Percentiles rank a stretch among this genome's conserved stretches.
Conservation (phyloP, 1,140 invertebrate species). For the Trinorchestia longiramus region DNA sequence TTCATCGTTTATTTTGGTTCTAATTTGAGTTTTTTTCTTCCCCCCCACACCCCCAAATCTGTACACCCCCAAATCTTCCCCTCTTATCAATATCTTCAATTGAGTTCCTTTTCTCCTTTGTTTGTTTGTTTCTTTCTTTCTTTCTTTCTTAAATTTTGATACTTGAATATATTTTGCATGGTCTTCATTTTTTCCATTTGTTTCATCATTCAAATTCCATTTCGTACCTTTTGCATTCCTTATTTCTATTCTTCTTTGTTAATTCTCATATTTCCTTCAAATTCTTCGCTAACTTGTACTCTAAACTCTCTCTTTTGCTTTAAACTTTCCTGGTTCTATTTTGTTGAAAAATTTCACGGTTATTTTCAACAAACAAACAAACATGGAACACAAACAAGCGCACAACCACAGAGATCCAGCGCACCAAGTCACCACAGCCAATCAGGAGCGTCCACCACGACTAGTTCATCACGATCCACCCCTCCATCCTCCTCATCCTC, state of each 20-base stretch:
- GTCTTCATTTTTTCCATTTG: background rate
- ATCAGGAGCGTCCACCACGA: background rate
- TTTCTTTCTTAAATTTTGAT: background rate
- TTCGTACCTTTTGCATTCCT: background rate
- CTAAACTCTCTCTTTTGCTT: no score
- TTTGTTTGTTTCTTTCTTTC: background rate
- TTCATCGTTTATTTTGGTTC: background rate
- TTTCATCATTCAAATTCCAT: background rate
- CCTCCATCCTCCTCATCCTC: background rate
- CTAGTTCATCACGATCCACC: background rate
- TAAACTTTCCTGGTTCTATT: background rate
- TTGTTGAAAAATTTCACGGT: background rate
- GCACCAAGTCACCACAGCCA: background rate
- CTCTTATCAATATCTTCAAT: background rate
- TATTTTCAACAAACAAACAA: background rate
- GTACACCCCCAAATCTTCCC: background rate
- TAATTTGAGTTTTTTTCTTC: conserved; percentile 29
- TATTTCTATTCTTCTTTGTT: background rate
- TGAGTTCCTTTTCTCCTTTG: background rate
- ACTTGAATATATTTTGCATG: background rate
- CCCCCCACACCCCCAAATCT: background rate
- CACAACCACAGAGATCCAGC: background rate
- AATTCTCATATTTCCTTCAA: background rate
- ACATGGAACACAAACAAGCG: no score
- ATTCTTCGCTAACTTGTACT: no score